Evolutionary conservation across 2,888 invertebrate species (phyloP).

Genomic region (Agonopterix alstromeriana): DNA sequence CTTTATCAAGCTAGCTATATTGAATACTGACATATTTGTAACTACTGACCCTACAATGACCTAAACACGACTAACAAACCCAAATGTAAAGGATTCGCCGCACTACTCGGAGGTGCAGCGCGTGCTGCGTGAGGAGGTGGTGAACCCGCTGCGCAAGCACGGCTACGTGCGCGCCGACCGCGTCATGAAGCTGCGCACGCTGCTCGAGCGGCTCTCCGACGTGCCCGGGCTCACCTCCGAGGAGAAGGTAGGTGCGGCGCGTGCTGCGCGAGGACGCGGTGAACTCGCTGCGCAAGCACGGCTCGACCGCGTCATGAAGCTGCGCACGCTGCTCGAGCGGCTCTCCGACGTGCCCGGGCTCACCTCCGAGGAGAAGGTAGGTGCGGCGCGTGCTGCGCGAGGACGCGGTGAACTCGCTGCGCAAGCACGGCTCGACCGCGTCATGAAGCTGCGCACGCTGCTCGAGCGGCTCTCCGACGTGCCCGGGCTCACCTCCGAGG

Average conservation of each 20-base stretch:
- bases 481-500: constrained; percentile 92
- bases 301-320: constrained; percentile 96
- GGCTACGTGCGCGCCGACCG: constrained; percentile 96
- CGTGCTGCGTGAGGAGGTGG: constrained; percentile 95
- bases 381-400: no score
- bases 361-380: constrained; percentile 91
- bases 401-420: constrained; percentile 96
- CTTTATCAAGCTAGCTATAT: no score
- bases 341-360: constrained; percentile 94
- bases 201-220: constrained; percentile 92
- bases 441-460: constrained; percentile 93
- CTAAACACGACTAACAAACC: no score
- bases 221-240: constrained; percentile 94
- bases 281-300: constrained; percentile 92
- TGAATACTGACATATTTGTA: no score
- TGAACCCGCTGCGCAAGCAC: constrained; percentile 94
- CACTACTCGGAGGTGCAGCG: constrained; percentile 85
- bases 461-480: constrained; percentile 93
- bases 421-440: constrained; percentile 93
- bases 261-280: constrained; percentile 99
- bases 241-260: constrained; percentile 84
- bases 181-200: constrained; percentile 93
- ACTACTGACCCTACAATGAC: no score
- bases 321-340: constrained; percentile 90
- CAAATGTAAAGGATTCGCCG: constrained; percentile 64